These are phyloP conservation scores for Merluccius polli DNA, from an alignment of 2,797 vertebrate genomes.

Conservation along the genomic window DNA sequence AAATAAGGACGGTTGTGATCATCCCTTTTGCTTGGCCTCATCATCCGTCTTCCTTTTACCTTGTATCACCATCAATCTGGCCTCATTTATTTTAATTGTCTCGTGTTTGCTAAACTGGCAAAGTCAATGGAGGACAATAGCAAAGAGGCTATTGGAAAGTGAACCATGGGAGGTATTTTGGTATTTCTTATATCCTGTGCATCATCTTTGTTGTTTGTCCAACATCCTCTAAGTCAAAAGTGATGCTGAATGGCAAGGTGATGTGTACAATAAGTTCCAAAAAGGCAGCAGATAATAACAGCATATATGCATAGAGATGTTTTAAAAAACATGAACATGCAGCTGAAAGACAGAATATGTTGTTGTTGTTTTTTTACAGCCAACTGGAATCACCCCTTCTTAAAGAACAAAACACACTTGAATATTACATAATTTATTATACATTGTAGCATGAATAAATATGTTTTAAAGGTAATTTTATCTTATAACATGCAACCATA, in stretches of 20 bases:
- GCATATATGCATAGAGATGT: no score
- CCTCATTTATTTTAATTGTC: conserved; percentile 82
- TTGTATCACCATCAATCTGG: conserved; percentile 78
- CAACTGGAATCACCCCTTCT: background rate
- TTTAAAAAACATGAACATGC: no score
- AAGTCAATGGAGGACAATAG: conserved; percentile 71
- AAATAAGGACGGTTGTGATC: conserved; percentile 78
- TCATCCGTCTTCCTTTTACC: conserved; percentile 76
- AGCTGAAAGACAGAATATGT: background rate
- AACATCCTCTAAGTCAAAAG: conserved; percentile 1
- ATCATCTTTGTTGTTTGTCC: conserved; percentile 8
- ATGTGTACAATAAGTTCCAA: background rate
- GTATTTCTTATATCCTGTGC: conserved; percentile 5
- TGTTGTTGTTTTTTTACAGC: background rate
- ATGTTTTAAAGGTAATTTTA: background rate
- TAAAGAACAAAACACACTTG: background rate
- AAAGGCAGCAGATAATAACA: background rate
- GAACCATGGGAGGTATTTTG: conserved; percentile 35
- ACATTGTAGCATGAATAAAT: background rate
- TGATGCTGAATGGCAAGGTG: background rate
- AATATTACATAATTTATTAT: background rate
- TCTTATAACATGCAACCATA: background rate
- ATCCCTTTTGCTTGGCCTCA: conserved; percentile 66
- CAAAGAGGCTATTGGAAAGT: conserved; percentile 56
- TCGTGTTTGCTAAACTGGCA: conserved; percentile 74